phyloP scores from a whole-genome alignment of 2,888 invertebrate genomes.

The Drosophila anomalata region DNA sequence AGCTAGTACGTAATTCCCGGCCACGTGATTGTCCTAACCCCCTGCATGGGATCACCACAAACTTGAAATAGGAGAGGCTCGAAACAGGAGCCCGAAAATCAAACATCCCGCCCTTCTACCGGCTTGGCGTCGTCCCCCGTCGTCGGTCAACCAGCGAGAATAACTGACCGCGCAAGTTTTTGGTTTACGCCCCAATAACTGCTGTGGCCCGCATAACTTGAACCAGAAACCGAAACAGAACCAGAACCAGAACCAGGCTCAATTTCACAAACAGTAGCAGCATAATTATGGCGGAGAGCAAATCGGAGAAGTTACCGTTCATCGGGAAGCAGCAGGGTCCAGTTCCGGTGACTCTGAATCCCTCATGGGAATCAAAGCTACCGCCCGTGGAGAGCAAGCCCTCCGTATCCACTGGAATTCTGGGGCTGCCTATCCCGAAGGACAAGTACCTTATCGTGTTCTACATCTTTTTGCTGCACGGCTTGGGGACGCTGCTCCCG shows the following conservation, averaged over 20 bases:
- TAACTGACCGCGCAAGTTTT: constrained; percentile 50
- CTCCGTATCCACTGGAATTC: constrained; percentile 84
- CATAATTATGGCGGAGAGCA: constrained; percentile 26
- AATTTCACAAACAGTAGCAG: constrained; percentile 6
- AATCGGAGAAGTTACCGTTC: constrained; percentile 86
- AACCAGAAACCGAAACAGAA: constrained; percentile 5
- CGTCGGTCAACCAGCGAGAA: constrained; percentile 7
- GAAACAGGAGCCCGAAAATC: constrained; percentile 18
- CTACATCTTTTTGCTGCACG: constrained; percentile 95
- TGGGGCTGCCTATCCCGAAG: constrained; percentile 89
- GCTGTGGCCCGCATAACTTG: constrained; percentile 41
- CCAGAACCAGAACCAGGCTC: constrained; percentile 7
- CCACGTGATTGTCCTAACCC: constrained; percentile 2
- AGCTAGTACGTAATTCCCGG: constrained; percentile 5
- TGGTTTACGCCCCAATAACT: constrained; percentile 40
- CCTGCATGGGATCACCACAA: background rate
- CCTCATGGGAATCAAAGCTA: constrained; percentile 94
- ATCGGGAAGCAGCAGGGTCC: constrained; percentile 72
- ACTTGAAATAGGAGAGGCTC: constrained; percentile 9
- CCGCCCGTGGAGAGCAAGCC: constrained; percentile 84
- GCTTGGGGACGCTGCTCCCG: constrained; percentile 95
- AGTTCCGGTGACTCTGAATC: constrained; percentile 92
- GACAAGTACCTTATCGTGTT: constrained; percentile 93
- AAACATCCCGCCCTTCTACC: constrained; percentile 43
- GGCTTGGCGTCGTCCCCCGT: constrained; percentile 26